Percentiles rank a stretch among this genome's conserved stretches.
Evolutionary conservation across 2,797 vertebrate genomes (phyloP).

Genomic region (Psittacula derbiana): DNA sequence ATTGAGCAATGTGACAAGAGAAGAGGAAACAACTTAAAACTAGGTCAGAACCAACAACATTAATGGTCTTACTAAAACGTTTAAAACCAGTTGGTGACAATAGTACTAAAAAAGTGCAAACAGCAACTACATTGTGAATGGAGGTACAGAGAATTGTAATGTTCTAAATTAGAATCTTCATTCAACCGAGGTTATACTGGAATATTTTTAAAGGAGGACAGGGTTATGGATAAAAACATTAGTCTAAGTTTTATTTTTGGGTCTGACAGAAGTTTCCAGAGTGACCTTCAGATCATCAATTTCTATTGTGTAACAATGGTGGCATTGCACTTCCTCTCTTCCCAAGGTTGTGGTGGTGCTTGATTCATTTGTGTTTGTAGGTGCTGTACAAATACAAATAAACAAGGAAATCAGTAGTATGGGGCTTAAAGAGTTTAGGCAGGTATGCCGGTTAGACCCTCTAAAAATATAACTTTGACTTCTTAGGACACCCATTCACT

Average conservation of each 20-base stretch:
- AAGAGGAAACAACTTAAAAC: neutral
- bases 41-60: neutral
- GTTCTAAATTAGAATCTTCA: neutral
- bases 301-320: neutral
- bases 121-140: neutral
- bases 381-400: neutral
- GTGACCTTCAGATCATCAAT: neutral
- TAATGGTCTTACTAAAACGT: neutral
- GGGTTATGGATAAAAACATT: neutral
- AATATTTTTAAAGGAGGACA: neutral
- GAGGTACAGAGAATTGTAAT: neutral
- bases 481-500: neutral
- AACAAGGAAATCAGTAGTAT: neutral
- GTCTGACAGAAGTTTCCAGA: neutral
- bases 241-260: neutral
- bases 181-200: neutral
- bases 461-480: neutral
- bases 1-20: neutral
- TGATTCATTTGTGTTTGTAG: neutral
- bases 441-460: neutral
- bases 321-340: neutral
- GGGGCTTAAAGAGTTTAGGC: neutral
- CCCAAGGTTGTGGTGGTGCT: neutral
- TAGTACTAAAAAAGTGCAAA: neutral
- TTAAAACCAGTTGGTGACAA: neutral